Evolutionary conservation across 2,113 vertebrate species (phyloP), one percentile per base, ranked within the genome.

Genomic region (Heterocephalus glaber): DNA sequence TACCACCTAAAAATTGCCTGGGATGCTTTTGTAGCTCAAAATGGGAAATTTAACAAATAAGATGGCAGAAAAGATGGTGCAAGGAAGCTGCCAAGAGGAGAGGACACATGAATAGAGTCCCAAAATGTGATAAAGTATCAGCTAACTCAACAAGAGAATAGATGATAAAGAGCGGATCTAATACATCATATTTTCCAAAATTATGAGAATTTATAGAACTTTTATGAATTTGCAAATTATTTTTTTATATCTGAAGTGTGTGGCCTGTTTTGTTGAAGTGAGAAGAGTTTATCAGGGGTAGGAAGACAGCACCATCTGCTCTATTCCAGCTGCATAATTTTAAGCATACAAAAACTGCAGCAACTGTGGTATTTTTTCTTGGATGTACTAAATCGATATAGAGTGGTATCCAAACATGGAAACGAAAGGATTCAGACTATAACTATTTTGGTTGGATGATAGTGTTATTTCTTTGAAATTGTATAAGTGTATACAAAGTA

Each of bases 311-410:
- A 54, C 9, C 5, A 60, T 22, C 60, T 52, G 7, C 74, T 12
- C 28, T 93, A n/a, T 79, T 77, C 44, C 47, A 82, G 16, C 52
- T 80, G 68, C 60, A 24, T 14, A 83, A 88, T 89, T 74, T 89
- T 66, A 76, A 83, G 68, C 84, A n/a, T 8, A 26, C 49, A 44
- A 92, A n/a, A 94, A 70, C n/a, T 80, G 4, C 10, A 74, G 47
- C 28, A 74, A 47, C 81, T 28, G 8, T 19, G 41, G 38, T 35
- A 5, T 61, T 88, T 66, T 16, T 22, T 16, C 83, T 30, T 14
- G 12, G 9, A 6, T 49, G 11, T 47, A 19, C n/a, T 61, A 24
- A 54, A 54, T 33, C 79, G 12, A 70, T 58, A 65, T 20, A 35
- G 16, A 60, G 44, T n/a, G 1, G 11, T 84, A 83, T 33, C 68